phyloP scores from a whole-genome alignment of 2,797 vertebrate genomes.

The Eulemur mongoz region DNA sequence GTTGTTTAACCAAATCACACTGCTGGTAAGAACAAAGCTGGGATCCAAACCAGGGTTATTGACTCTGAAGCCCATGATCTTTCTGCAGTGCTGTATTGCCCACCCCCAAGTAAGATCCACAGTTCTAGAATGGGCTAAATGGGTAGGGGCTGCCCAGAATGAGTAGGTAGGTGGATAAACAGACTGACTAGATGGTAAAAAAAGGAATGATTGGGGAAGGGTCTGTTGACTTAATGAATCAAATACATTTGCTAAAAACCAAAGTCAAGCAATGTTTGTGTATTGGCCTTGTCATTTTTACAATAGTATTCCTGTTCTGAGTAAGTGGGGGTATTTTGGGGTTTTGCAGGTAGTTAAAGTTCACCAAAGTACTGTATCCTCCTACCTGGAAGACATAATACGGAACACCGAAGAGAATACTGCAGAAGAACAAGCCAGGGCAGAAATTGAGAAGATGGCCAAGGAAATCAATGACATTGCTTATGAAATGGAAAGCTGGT shows the following conservation, averaged over 20 bases:
- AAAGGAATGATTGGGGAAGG: not conserved
- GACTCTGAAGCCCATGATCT: not conserved
- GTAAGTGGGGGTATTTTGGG: not conserved
- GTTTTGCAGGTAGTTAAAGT: conserved; percentile 91
- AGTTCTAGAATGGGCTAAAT: not conserved
- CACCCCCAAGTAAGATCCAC: not conserved
- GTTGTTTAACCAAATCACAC: not conserved
- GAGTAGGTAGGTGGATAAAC: not conserved
- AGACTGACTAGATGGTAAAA: not conserved
- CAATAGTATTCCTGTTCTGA: not conserved
- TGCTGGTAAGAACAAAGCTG: not conserved
- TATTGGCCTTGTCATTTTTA: not conserved
- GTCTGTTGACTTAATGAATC: not conserved
- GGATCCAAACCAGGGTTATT: not conserved
- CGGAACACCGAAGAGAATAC: conserved; percentile 86
- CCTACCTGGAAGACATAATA: conserved; percentile 95
- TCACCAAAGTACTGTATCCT: conserved; percentile 92
- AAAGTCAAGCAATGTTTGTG: not conserved
- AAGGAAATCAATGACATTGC: conserved; percentile 92
- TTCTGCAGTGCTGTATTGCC: not conserved
- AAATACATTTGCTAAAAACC: not conserved
- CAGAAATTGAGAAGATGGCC: conserved; percentile 90
- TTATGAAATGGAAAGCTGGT: conserved; percentile 92
- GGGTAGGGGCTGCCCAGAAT: not conserved
- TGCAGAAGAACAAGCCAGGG: conserved; percentile 91